A percentile compares a stretch with the other conserved stretches of the same genome.
These are phyloP conservation scores for Noctuana brunneofusca DNA, from an alignment of 2,888 invertebrate genomes.

Conservation along the genomic window DNA sequence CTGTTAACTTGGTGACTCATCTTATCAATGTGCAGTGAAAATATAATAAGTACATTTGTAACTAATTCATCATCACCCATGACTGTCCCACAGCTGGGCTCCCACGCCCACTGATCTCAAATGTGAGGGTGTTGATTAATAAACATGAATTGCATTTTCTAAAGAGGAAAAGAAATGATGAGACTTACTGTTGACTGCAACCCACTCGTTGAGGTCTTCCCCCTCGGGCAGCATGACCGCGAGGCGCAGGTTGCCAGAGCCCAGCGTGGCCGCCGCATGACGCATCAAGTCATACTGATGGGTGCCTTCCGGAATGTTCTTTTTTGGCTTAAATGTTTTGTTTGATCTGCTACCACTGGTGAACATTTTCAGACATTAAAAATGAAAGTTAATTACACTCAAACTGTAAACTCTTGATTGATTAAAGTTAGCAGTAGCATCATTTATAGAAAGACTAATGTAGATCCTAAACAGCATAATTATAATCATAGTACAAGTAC, in stretches of 20 bases:
- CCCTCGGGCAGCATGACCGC: slow-evolving; percentile 99
- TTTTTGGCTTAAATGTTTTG: slow-evolving; percentile 99
- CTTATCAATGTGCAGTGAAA: background rate
- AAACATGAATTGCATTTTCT: too few relatives aligned
- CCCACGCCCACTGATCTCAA: too few relatives aligned
- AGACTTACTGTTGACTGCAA: slow-evolving; percentile 98
- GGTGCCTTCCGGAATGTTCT: slow-evolving; percentile 98
- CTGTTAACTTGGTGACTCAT: too few relatives aligned
- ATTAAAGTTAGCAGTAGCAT: too few relatives aligned
- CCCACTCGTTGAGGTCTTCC: slow-evolving; percentile 99
- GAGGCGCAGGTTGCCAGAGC: slow-evolving; percentile 97
- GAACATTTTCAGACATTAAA: background rate
- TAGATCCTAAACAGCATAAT: too few relatives aligned
- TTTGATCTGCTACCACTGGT: slow-evolving; percentile 94
- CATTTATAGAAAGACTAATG: too few relatives aligned
- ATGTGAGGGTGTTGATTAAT: too few relatives aligned
- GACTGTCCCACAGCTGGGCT: too few relatives aligned
- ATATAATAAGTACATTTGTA: too few relatives aligned
- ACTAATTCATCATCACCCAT: too few relatives aligned
- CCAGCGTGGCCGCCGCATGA: slow-evolving; percentile 98
- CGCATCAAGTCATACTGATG: slow-evolving; percentile 99
- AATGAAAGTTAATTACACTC: background rate
- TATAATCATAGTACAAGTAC: too few relatives aligned
- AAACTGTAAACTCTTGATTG: background rate
- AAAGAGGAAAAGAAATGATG: background rate